Conservation (phyloP, 2,888 invertebrate genomes). For the Pristionchus fissidentatus region DNA sequence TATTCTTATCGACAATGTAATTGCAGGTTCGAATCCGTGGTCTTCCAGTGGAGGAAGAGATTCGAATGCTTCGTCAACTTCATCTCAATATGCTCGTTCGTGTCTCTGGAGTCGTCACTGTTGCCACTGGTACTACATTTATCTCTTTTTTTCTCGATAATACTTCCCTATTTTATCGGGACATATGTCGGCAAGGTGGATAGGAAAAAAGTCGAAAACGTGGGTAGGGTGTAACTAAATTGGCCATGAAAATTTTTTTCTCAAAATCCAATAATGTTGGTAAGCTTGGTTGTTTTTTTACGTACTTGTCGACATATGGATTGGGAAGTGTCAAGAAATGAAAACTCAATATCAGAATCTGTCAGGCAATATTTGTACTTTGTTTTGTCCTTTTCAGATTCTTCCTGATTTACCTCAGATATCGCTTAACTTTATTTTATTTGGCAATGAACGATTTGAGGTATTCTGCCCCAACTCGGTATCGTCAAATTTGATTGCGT, state of each 20-base stretch:
- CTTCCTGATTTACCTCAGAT: no score
- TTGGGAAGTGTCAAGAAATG: no score
- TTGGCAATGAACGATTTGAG: constrained; percentile 49
- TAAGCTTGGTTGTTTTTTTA: no score
- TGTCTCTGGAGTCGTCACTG: constrained; percentile 93
- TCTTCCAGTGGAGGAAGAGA: constrained; percentile 93
- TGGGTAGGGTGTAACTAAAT: not conserved
- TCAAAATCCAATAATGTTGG: no score
- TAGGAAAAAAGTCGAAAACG: not conserved
- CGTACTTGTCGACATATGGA: no score
- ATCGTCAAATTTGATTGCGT: constrained; percentile 97
- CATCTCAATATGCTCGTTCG: constrained; percentile 93
- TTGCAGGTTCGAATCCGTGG: constrained; percentile 88
- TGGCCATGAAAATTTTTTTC: no score
- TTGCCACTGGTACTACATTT: constrained; percentile 87
- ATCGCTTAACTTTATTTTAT: no score
- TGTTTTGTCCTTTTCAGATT: no score
- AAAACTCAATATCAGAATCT: not conserved
- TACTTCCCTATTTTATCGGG: no score
- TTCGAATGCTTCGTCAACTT: constrained; percentile 87
- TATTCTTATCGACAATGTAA: not conserved
- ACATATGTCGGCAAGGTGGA: no score
- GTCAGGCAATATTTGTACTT: not conserved
- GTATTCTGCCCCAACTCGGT: constrained; percentile 93
- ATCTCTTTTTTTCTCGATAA: not conserved